Base-by-base conservation (phyloP, 2,113 vertebrate genomes). In the Crypturellus undulatus region DNA sequence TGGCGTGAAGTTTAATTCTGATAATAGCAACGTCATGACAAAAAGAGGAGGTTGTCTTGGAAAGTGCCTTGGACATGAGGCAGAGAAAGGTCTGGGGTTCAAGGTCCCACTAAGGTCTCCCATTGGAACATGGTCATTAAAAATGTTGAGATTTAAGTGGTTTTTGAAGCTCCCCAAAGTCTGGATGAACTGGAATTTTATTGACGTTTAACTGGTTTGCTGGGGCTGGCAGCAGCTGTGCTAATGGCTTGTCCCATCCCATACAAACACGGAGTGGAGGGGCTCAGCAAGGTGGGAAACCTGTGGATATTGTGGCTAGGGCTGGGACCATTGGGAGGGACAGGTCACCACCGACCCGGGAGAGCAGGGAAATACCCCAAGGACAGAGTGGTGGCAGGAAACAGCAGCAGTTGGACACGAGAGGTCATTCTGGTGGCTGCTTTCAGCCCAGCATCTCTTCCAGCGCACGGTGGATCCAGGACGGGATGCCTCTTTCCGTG, bases 231-330 rank as follows among this genome's bases (percentile, higher is more conserved):
- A 72, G 59, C 59, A 28, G 13, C 49, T 73, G 20, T 0, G 3
- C n/a, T 64, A 21, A 12, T 22, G 45, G 28, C n/a, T 38, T 25
- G 45, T 52, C 52, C 38, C 38, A 8, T 12, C 34, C 20, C 1
- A 0, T 28, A 34, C 16, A 26, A 64, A 58, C 30, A 38, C 25
- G 20, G 3, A 1, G 15, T 1, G 3, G 40, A 43, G 73, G n/a
- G 4, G 36, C 13, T 72, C 73, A 79, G 36, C 17, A 72, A 64
- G 49, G 4, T 45, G 36, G 51, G 15, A 16, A 72, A n/a, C 45
- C 38, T 12, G 20, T 2, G 13, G 32, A 12, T 38, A 19, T 28
- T 26, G 13, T 16, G 38, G 47, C 22, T 77, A 30, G 16, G 30
- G 49, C 20, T 51, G 38, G 38, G 38, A 38, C 38, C 9, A 9